Percentiles rank a stretch among this genome's conserved stretches.
phyloP scores from a whole-genome alignment of 2,797 vertebrate genomes.

The Helostoma temminkii region DNA sequence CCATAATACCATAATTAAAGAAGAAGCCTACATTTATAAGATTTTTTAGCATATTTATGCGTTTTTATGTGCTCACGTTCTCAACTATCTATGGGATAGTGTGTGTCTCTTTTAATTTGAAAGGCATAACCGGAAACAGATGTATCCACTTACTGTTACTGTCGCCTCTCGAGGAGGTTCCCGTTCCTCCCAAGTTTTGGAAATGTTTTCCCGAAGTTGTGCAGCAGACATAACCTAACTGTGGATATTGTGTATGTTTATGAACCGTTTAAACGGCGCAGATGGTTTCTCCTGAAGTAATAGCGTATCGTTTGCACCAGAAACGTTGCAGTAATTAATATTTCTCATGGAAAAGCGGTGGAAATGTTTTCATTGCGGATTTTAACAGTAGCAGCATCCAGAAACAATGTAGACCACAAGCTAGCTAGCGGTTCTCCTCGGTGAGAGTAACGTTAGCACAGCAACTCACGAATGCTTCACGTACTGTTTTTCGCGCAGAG shows the following conservation, averaged over 20 bases:
- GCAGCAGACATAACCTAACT: too few species aligned
- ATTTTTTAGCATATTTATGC: rapidly evolving
- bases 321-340: not conserved
- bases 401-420: conserved; percentile 33
- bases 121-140: conserved; percentile 5
- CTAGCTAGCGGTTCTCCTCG: conserved; percentile 65
- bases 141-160: rapidly evolving
- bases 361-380: conserved; percentile 32
- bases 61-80: rapidly evolving
- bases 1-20: rapidly evolving
- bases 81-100: rapidly evolving
- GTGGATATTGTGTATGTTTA: not conserved
- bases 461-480: conserved; percentile 66
- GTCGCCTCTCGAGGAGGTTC: not conserved
- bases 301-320: not conserved
- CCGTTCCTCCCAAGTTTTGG: conserved; percentile 55
- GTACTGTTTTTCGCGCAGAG: conserved; percentile 33
- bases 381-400: conserved; percentile 13
- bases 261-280: not conserved
- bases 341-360: conserved; percentile 3
- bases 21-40: rapidly evolving
- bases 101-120: conserved; percentile 40
- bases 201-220: conserved; percentile 38
- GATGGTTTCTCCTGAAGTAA: not conserved
- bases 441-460: conserved; percentile 50